phyloP scores from a whole-genome alignment of 2,113 vertebrate genomes.

The Lichenostomus cassidix region DNA sequence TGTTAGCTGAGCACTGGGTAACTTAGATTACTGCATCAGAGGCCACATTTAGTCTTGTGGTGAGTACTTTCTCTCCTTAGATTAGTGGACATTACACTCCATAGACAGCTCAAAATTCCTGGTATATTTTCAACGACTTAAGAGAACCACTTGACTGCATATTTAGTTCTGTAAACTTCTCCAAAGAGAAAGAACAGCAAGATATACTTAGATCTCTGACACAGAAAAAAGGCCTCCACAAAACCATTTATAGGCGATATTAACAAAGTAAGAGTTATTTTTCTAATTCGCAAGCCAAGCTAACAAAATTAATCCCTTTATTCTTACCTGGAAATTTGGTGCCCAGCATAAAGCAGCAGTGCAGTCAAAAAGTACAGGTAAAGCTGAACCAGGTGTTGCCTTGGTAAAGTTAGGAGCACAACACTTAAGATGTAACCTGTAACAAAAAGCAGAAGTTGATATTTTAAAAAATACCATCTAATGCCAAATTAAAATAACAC shows the following conservation, averaged over 20 bases:
- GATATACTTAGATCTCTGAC: background rate
- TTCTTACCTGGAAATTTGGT: slow-evolving; percentile 95
- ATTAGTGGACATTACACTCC: background rate
- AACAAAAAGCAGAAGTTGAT: slow-evolving; percentile 44
- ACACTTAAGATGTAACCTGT: slow-evolving; percentile 96
- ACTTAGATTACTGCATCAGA: background rate
- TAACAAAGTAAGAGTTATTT: background rate
- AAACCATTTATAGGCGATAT: background rate
- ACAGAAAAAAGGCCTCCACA: background rate
- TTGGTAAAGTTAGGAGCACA: slow-evolving; percentile 92
- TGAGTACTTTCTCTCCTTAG: background rate
- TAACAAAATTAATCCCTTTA: background rate
- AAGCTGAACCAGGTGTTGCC: slow-evolving; percentile 94
- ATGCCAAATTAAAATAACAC: background rate
- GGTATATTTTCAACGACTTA: background rate
- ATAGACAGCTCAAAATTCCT: background rate
- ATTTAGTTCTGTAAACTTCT: background rate
- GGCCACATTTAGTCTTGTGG: background rate
- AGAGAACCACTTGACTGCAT: background rate
- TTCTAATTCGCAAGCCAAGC: background rate
- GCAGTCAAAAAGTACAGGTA: slow-evolving; percentile 96
- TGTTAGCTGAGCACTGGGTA: background rate
- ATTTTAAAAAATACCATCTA: background rate
- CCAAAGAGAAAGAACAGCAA: background rate
- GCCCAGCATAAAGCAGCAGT: slow-evolving; percentile 92